Conservation (phyloP, 2,888 invertebrate genomes). For the Nezara viridula region DNA sequence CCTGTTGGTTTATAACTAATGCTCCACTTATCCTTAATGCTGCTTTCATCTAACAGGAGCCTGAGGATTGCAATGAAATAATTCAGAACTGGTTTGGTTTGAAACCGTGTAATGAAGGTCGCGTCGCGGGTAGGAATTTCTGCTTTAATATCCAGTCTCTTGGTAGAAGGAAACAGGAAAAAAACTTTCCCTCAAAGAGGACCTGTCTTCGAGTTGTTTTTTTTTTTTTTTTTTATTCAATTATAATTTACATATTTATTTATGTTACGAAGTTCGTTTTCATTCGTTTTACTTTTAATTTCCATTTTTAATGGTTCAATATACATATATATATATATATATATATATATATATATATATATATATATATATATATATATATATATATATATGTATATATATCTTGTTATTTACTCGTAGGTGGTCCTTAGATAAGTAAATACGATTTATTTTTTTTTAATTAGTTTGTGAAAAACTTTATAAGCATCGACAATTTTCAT, state of each 20-base stretch:
- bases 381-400: no score
- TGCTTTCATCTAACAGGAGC: background rate
- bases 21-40: background rate
- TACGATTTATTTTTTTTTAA: no score
- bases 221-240: background rate
- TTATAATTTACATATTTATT: background rate
- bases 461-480: no score
- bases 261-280: background rate
- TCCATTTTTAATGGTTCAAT: background rate
- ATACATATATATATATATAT: no score
- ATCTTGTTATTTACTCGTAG: no score
- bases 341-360: no score
- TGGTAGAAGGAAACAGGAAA: background rate
- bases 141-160: background rate
- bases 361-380: no score
- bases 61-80: background rate
- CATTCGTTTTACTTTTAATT: background rate
- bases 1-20: background rate
- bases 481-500: no score
- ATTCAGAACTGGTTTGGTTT: background rate
- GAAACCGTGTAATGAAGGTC: conserved; percentile 17
- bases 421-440: no score
- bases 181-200: background rate
- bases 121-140: background rate
- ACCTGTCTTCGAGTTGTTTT: background rate